phyloP scores from a whole-genome alignment of 2,888 invertebrate species.

The Acleris cristana region DNA sequence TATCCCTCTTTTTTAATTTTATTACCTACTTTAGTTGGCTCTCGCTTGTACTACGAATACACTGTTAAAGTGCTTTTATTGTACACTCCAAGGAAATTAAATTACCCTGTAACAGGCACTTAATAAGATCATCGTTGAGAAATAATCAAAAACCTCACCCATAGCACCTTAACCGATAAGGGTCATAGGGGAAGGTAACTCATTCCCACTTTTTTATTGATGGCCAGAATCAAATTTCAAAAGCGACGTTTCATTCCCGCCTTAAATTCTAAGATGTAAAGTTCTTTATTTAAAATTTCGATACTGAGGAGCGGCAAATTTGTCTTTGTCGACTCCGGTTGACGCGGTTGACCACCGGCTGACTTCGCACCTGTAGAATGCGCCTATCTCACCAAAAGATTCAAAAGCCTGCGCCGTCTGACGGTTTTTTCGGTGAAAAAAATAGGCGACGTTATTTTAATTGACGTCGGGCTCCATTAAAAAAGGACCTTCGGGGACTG shows the following conservation, averaged over 20 bases:
- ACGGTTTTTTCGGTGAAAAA: slow-evolving; percentile 66
- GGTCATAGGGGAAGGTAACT: slow-evolving; percentile 46
- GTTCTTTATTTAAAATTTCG: slow-evolving; percentile 46
- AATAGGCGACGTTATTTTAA: slow-evolving; percentile 73
- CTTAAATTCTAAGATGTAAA: slow-evolving; percentile 40
- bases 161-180: slow-evolving; percentile 54
- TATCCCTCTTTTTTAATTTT: slow-evolving; percentile 54
- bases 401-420: slow-evolving; percentile 68
- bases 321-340: slow-evolving; percentile 47
- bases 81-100: slow-evolving; percentile 41
- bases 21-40: slow-evolving; percentile 38
- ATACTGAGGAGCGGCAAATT: slow-evolving; percentile 24
- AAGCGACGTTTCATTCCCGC: slow-evolving; percentile 6
- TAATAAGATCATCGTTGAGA: slow-evolving; percentile 31
- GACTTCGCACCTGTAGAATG: slow-evolving; percentile 78
- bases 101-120: slow-evolving; percentile 31
- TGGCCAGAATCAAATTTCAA: slow-evolving; percentile 26
- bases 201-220: slow-evolving; percentile 55
- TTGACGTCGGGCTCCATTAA: slow-evolving; percentile 70
- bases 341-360: slow-evolving; percentile 73
- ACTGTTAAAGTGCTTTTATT: slow-evolving; percentile 43
- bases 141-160: slow-evolving; percentile 48
- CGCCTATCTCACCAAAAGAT: slow-evolving; percentile 75
- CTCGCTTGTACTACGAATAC: slow-evolving; percentile 33
- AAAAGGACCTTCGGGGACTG: slow-evolving; percentile 64